These are phyloP conservation scores for Cromileptes altivelis DNA, from an alignment of 2,113 vertebrate genomes.

Conservation along the genomic window DNA sequence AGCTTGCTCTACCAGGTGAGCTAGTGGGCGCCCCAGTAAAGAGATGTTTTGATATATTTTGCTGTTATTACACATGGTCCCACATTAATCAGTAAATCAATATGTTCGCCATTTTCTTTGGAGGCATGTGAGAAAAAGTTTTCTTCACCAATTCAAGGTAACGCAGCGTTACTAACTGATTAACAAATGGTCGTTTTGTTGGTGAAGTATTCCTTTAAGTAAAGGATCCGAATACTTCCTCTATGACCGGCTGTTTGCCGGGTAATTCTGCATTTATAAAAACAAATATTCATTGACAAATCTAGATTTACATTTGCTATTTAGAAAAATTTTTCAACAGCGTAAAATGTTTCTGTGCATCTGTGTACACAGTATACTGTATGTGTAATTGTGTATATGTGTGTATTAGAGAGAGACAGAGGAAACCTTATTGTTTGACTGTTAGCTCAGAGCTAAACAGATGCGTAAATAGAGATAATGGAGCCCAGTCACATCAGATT, in stretches of 20 bases:
- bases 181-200: too few relatives aligned
- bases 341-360: conserved; percentile 11
- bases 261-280: neutral
- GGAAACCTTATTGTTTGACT: conserved; percentile 68
- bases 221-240: neutral
- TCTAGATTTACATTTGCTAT: neutral
- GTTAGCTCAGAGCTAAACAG: conserved; percentile 78
- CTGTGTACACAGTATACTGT: conserved; percentile 31
- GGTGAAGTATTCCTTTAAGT: too few relatives aligned
- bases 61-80: too few relatives aligned
- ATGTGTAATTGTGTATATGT: conserved; percentile 22
- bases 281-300: neutral
- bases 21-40: too few relatives aligned
- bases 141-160: too few relatives aligned
- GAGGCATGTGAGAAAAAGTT: too few relatives aligned
- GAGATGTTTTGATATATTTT: neutral
- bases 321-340: neutral
- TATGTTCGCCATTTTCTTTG: too few relatives aligned
- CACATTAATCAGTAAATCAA: too few relatives aligned
- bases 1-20: too few relatives aligned
- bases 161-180: too few relatives aligned
- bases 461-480: conserved; percentile 81
- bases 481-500: conserved; percentile 74
- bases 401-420: neutral
- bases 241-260: neutral